Conservation (phyloP, 2,113 vertebrate genomes). For the Odocoileus hemionus region DNA sequence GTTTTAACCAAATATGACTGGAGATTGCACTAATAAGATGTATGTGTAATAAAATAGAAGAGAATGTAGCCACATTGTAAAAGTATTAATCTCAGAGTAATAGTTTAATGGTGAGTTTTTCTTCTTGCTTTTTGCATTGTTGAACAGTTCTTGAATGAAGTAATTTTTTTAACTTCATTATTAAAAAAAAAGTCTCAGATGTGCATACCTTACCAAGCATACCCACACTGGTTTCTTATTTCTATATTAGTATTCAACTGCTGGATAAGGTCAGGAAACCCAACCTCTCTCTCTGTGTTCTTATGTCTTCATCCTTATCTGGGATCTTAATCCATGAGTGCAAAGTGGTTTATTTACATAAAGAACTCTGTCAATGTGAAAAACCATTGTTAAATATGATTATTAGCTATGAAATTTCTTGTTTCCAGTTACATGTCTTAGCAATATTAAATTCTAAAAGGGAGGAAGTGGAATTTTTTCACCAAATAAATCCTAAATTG, state of each 20-base stretch:
- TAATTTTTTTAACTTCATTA: neutral
- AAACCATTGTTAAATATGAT: neutral
- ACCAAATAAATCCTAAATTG: neutral
- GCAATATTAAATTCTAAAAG: neutral
- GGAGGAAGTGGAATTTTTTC: conserved; percentile 1
- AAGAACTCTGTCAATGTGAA: neutral
- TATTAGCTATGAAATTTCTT: neutral
- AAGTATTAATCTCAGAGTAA: neutral
- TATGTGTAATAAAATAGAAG: neutral
- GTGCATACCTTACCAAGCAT: neutral
- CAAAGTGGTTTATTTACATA: neutral
- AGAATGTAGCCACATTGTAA: neutral
- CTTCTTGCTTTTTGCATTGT: neutral
- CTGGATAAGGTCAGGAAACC: neutral
- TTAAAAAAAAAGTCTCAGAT: neutral
- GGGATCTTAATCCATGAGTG: neutral
- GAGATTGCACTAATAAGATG: neutral
- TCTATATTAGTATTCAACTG: neutral
- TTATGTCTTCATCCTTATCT: neutral
- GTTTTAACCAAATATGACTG: neutral
- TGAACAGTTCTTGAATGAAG: neutral
- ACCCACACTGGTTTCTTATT: neutral
- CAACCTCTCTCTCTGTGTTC: neutral
- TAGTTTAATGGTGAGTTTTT: neutral
- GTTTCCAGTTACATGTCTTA: neutral